Evolutionary conservation across 2,113 vertebrate species (phyloP).

Genomic region (Phoxinus phoxinus): DNA sequence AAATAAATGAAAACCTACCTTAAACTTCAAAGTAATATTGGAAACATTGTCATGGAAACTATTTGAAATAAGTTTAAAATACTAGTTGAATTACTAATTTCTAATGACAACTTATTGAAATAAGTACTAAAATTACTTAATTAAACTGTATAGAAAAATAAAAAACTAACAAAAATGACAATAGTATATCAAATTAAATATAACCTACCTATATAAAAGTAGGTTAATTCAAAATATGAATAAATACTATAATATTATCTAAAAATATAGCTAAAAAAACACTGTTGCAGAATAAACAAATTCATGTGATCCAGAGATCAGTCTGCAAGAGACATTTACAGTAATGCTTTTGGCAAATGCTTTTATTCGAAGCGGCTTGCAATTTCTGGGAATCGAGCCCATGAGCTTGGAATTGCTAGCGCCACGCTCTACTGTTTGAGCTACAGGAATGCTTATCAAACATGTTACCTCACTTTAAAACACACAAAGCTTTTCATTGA

Average conservation of each 20-base stretch:
- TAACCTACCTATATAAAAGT: background rate
- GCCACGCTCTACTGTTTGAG: background rate
- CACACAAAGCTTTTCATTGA: background rate
- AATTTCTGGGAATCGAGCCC: conserved; percentile 11
- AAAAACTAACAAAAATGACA: background rate
- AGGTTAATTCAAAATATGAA: background rate
- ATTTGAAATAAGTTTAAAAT: no score
- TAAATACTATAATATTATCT: background rate
- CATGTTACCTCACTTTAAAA: background rate
- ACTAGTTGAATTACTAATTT: background rate
- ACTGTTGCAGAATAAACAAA: background rate
- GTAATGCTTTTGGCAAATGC: background rate
- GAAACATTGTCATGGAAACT: background rate
- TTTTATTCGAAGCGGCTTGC: background rate
- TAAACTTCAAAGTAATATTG: no score
- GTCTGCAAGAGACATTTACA: background rate
- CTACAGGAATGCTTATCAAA: background rate
- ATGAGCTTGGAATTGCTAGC: background rate
- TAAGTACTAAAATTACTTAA: background rate
- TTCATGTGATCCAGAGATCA: background rate
- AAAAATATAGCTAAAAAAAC: background rate
- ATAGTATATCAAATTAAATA: background rate
- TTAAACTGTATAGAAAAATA: background rate
- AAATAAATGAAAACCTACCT: no score
- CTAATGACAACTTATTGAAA: no score